These are phyloP conservation scores for Eumacrocentrus americanus DNA, from an alignment of 2,888 invertebrate genomes.

Conservation along the genomic window DNA sequence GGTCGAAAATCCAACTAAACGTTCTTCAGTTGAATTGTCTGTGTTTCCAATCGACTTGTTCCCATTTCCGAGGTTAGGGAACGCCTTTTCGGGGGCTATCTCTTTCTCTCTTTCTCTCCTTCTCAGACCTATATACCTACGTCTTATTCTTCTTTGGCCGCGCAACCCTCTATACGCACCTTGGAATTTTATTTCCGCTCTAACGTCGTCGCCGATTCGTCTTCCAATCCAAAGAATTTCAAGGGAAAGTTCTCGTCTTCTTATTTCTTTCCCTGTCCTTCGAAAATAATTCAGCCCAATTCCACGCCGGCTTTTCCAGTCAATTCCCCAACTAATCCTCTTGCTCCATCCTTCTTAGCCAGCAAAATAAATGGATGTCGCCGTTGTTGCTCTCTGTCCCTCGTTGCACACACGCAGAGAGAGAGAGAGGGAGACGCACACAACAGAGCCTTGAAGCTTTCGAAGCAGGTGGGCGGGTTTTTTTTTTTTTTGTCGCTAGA, in stretches of 20 bases:
- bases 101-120: slow-evolving; percentile 19
- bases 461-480: background rate
- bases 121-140: slow-evolving; percentile 2
- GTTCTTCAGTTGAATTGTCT: too few species aligned
- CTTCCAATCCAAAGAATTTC: too few species aligned
- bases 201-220: slow-evolving; percentile 11
- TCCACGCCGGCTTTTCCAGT: too few species aligned
- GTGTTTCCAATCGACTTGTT: slow-evolving; percentile 22
- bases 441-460: background rate
- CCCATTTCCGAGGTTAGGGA: slow-evolving; percentile 33
- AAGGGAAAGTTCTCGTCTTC: too few species aligned
- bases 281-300: too few species aligned
- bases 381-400: too few species aligned
- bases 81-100: slow-evolving; percentile 28
- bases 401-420: background rate
- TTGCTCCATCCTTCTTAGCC: background rate
- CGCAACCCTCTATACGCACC: slow-evolving; percentile 26
- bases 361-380: background rate
- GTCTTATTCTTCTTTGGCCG: slow-evolving; percentile 28
- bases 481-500: background rate
- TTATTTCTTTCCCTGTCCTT: too few species aligned
- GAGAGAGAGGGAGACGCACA: too few species aligned
- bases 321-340: too few species aligned
- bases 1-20: too few species aligned
- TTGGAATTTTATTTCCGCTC: slow-evolving; percentile 25